A percentile compares a stretch with the other conserved stretches of the same genome.
Conservation (phyloP, 2,888 invertebrate genomes). For the Seladonia tumulorum region DNA sequence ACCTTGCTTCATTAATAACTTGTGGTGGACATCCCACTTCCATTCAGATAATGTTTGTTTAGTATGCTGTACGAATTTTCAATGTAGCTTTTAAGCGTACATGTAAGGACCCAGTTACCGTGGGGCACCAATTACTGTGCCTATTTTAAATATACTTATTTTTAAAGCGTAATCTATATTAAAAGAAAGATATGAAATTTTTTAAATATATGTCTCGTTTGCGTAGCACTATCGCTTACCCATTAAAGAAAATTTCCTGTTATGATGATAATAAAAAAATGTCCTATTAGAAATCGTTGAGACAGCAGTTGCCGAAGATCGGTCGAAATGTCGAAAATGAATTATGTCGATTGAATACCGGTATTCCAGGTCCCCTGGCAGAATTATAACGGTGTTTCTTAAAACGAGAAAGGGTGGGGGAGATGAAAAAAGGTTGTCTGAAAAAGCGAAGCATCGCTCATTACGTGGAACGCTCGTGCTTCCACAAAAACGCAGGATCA, state of each 20-base stretch:
- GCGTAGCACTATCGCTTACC: too few species aligned
- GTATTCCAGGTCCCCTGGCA: slow-evolving; percentile 44
- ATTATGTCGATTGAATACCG: slow-evolving; percentile 55
- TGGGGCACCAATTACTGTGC: too few species aligned
- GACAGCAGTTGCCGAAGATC: neutral
- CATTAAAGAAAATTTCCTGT: neutral
- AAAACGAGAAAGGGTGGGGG: slow-evolving; percentile 47
- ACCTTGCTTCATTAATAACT: neutral
- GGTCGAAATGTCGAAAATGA: slow-evolving; percentile 44
- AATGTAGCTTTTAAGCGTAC: neutral
- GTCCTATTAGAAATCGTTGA: neutral
- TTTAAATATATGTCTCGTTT: too few species aligned
- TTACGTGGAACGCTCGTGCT: slow-evolving; percentile 73
- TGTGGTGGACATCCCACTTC: neutral
- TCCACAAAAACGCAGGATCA: slow-evolving; percentile 72
- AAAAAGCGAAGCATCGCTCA: slow-evolving; percentile 70
- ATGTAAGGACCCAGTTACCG: too few species aligned
- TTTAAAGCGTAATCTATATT: too few species aligned
- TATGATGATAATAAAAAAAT: too few species aligned
- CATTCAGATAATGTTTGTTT: neutral
- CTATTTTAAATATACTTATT: too few species aligned
- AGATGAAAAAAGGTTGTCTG: slow-evolving; percentile 16
- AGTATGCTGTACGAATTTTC: neutral
- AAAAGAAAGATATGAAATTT: too few species aligned
- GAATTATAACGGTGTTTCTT: slow-evolving; percentile 60